A percentile compares a stretch with the other conserved stretches of the same genome.
Conservation (phyloP, 1,140 invertebrate species). For the Drosophila chauvacae region DNA sequence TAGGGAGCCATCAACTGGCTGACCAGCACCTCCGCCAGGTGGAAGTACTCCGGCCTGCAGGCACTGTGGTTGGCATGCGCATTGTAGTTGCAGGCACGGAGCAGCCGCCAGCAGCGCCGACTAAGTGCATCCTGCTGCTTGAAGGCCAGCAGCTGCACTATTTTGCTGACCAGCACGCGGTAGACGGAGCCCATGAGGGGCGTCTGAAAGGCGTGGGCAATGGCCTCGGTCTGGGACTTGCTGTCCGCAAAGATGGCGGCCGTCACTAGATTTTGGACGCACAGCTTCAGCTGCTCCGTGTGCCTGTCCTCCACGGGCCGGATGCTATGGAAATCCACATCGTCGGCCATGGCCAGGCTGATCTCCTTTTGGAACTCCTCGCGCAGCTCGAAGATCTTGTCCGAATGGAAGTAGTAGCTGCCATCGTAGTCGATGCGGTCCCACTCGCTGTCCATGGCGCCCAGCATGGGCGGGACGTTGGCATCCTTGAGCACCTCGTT, state of each 20-base stretch:
- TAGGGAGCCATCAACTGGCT: slow-evolving; percentile 76
- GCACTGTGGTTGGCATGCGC: slow-evolving; percentile 57
- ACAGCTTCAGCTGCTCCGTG: slow-evolving; percentile 61
- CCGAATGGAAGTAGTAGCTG: slow-evolving; percentile 77
- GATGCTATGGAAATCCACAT: slow-evolving; percentile 60
- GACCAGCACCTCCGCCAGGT: slow-evolving; percentile 76
- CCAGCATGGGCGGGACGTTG: slow-evolving; percentile 77
- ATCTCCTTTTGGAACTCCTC: slow-evolving; percentile 80
- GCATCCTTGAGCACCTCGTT: slow-evolving; percentile 82
- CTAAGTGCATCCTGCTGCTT: slow-evolving; percentile 69
- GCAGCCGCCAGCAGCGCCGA: slow-evolving; percentile 69
- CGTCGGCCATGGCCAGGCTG: slow-evolving; percentile 43
- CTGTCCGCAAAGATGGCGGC: slow-evolving; percentile 63
- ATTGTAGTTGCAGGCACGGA: slow-evolving; percentile 72
- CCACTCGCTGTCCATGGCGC: slow-evolving; percentile 81
- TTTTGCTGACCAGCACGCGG: slow-evolving; percentile 68
- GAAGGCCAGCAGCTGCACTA: slow-evolving; percentile 74
- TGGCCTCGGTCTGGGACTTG: slow-evolving; percentile 46
- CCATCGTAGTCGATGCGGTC: slow-evolving; percentile 82
- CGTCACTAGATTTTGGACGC: slow-evolving; percentile 66
- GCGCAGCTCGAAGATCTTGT: slow-evolving; percentile 77
- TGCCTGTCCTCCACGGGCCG: slow-evolving; percentile 72
- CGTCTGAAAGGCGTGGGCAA: slow-evolving; percentile 60
- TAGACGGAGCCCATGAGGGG: slow-evolving; percentile 75
- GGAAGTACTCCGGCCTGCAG: slow-evolving; percentile 71